These are phyloP conservation scores for Dendrolimus pini DNA, from an alignment of 2,888 invertebrate species.

Conservation along the genomic window DNA sequence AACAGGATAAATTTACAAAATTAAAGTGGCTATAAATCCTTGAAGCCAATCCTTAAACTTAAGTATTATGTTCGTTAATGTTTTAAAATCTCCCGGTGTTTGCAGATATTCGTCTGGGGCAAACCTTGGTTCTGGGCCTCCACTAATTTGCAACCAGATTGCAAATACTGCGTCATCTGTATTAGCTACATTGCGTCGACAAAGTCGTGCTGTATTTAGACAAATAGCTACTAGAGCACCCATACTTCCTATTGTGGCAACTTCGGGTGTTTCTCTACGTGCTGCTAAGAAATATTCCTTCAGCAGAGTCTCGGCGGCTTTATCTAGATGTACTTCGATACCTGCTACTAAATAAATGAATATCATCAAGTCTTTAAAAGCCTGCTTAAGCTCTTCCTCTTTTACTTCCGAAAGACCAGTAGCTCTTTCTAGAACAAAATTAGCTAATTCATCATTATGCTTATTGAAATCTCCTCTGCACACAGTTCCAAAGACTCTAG, in stretches of 20 bases:
- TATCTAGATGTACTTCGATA: slow-evolving; percentile 38
- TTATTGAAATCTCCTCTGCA: slow-evolving; percentile 54
- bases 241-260: slow-evolving; percentile 49
- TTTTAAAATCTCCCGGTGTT: slow-evolving; percentile 46
- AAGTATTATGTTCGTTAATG: slow-evolving; percentile 42
- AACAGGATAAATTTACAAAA: slow-evolving; percentile 16
- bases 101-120: slow-evolving; percentile 59
- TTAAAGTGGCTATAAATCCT: slow-evolving; percentile 37
- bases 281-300: slow-evolving; percentile 55
- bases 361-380: slow-evolving; percentile 34
- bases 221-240: slow-evolving; percentile 42
- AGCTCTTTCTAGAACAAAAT: slow-evolving; percentile 43
- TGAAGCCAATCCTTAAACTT: slow-evolving; percentile 55
- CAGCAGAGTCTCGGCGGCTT: slow-evolving; percentile 39
- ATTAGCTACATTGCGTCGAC: slow-evolving; percentile 42
- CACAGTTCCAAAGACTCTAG: slow-evolving; percentile 51
- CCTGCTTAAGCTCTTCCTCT: slow-evolving; percentile 47
- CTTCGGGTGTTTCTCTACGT: slow-evolving; percentile 44
- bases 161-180: slow-evolving; percentile 59
- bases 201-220: slow-evolving; percentile 51
- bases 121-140: slow-evolving; percentile 51
- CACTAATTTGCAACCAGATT: slow-evolving; percentile 61
- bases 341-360: slow-evolving; percentile 53
- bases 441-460: slow-evolving; percentile 45
- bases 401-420: slow-evolving; percentile 25